phyloP scores from a whole-genome alignment of 2,113 vertebrate genomes.

The Tenebrosternarchus preto region DNA sequence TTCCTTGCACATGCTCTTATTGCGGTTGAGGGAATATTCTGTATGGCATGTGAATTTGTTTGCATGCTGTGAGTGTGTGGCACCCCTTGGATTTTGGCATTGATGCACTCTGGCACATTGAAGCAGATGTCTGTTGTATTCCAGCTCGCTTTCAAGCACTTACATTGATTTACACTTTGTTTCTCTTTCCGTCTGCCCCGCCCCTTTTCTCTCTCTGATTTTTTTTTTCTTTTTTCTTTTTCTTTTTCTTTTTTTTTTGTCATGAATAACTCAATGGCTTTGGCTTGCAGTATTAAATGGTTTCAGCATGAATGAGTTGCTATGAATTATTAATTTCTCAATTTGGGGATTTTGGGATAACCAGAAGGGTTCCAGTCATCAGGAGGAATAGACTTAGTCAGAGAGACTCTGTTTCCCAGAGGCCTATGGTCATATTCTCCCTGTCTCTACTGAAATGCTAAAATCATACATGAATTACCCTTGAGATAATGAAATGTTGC shows the following conservation, averaged over 20 bases:
- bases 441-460: background rate
- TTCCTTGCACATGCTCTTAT: no score
- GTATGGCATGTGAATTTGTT: background rate
- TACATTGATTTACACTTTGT: conserved; percentile 39
- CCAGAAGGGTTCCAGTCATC: conserved; percentile 21
- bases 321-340: conserved; percentile 41
- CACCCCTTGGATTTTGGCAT: conserved; percentile 33
- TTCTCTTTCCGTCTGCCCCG: background rate
- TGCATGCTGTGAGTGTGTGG: background rate
- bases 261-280: conserved; percentile 45
- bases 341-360: conserved; percentile 39
- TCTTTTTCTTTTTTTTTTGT: conserved; percentile 31
- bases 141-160: conserved; percentile 19
- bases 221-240: conserved; percentile 18
- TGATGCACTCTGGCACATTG: conserved; percentile 20
- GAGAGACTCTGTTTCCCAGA: background rate
- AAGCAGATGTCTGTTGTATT: conserved; percentile 48
- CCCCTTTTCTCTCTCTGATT: background rate
- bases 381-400: background rate
- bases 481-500: background rate
- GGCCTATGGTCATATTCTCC: background rate
- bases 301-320: conserved; percentile 1
- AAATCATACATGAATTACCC: background rate
- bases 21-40: background rate
- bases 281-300: conserved; percentile 27